Base-by-base conservation (phyloP, 2,888 invertebrate genomes). In the Heteropelma amictum region DNA sequence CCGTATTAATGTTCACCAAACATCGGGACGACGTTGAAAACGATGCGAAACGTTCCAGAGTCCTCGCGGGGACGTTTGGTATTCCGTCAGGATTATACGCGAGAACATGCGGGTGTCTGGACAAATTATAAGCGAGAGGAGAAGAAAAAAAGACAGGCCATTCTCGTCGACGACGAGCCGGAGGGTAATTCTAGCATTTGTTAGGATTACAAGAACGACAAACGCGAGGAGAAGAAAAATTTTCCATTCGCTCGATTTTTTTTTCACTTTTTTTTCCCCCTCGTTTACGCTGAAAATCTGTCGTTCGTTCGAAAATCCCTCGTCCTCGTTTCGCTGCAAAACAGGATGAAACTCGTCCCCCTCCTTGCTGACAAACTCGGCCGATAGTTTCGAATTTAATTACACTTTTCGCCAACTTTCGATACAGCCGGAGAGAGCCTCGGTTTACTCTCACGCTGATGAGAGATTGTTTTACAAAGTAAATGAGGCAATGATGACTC, bases 401-500 rank as follows among this genome's bases (percentile, higher is more conserved):
- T 88, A 86, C 60, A 84, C 82, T 80, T 84, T 61, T 81, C 82
- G 82, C 82, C 79, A 87, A 86, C 85, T 87, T 87, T 86, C n/a
- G 83, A 85, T 87, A 85, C 80, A 86, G 84, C 86, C 84, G 83
- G 83, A 17, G 40, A 14, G 38, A 26, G 51, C 28, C 42, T 0
- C 49, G 21, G 7, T n/a, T 35, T 6, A 26, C 58, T 40, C 17
- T 40, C 10, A 10, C 8, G 21, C 45, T 51, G 56, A 26, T 30
- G 35, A 67, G 65, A 84, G 85, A 88, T 87, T 88, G 84, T 86
- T 87, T 86, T 84, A 84, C 85, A 80, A 82, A 85, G 85, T 86
- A 88, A 88, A 88, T 88, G 87, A 88, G 88, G 80, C 85, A 86
- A 87, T 86, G 87, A 88, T 88, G 88, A 88, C 88, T 88, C 85